Percentiles rank a stretch among this genome's conserved stretches.
phyloP scores from a whole-genome alignment of 2,888 invertebrate genomes.

The Spodoptera picta region DNA sequence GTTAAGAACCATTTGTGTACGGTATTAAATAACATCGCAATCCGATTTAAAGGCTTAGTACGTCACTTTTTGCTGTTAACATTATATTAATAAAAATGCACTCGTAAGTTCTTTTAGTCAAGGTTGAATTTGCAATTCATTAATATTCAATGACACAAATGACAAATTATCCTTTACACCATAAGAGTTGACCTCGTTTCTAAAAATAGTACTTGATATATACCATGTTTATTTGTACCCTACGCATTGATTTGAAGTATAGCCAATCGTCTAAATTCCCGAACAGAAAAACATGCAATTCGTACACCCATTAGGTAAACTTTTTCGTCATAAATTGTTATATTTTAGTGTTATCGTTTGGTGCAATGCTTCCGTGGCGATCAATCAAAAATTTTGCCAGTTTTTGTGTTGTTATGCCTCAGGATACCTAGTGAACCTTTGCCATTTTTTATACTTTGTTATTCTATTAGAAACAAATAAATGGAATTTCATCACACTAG shows the following conservation, averaged over 20 bases:
- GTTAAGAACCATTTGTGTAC: no score
- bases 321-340: conserved; percentile 62
- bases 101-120: no score
- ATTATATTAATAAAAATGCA: no score
- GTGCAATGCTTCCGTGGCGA: conserved; percentile 52
- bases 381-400: conserved; percentile 60
- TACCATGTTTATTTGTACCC: conserved; percentile 29
- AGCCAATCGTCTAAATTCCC: conserved; percentile 58
- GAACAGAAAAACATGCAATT: conserved; percentile 59
- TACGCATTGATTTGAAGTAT: conserved; percentile 45
- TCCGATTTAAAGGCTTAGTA: no score
- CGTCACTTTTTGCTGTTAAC: no score
- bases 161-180: not conserved
- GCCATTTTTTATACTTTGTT: conserved; percentile 25
- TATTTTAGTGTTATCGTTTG: conserved; percentile 65
- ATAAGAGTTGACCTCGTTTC: conserved; percentile 13
- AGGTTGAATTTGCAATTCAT: not conserved
- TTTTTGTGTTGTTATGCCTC: conserved; percentile 54
- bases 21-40: no score
- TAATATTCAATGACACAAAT: conserved; percentile 24
- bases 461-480: conserved; percentile 27
- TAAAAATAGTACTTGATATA: conserved; percentile 25
- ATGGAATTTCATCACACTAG: conserved; percentile 22
- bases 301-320: conserved; percentile 46
- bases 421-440: conserved; percentile 18